Percentiles rank a stretch among this genome's conserved stretches.
These are phyloP conservation scores for Penelope pileata DNA, from an alignment of 2,113 vertebrate genomes.

Conservation along the genomic window DNA sequence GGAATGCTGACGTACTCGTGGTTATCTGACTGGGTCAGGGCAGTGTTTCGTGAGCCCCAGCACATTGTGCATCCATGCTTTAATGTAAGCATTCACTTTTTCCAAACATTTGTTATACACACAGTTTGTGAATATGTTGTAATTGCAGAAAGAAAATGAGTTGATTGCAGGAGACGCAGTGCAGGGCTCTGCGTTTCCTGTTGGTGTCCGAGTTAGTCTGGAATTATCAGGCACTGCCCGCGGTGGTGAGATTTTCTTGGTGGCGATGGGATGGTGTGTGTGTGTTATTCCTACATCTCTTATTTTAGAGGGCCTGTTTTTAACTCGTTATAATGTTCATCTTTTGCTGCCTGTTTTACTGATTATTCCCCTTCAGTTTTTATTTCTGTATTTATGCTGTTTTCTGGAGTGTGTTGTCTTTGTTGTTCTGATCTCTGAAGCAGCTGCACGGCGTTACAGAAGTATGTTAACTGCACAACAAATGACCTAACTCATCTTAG, in stretches of 20 bases:
- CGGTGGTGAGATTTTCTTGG: constrained; percentile 13
- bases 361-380: background rate
- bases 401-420: background rate
- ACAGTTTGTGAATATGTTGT: constrained; percentile 25
- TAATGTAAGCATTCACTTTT: constrained; percentile 1
- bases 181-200: background rate
- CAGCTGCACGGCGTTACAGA: background rate
- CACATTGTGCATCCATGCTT: constrained; percentile 38
- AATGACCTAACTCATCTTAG: background rate
- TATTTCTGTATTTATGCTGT: background rate
- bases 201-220: background rate
- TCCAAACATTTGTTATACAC: constrained; percentile 25
- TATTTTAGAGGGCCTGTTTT: background rate
- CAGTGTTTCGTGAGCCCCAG: constrained; percentile 60
- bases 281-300: background rate
- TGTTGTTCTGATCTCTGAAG: background rate
- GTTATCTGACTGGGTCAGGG: constrained; percentile 70
- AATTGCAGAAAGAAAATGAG: constrained; percentile 25
- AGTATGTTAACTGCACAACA: background rate
- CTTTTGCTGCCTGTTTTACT: background rate
- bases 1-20: constrained; percentile 65
- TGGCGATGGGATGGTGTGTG: background rate
- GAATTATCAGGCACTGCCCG: background rate
- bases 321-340: fast-evolving
- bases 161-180: background rate